Percentiles rank a stretch among this genome's conserved stretches.
These are phyloP conservation scores for Brachionus angularis DNA, from an alignment of 1,140 invertebrate species.

Conservation along the genomic window DNA sequence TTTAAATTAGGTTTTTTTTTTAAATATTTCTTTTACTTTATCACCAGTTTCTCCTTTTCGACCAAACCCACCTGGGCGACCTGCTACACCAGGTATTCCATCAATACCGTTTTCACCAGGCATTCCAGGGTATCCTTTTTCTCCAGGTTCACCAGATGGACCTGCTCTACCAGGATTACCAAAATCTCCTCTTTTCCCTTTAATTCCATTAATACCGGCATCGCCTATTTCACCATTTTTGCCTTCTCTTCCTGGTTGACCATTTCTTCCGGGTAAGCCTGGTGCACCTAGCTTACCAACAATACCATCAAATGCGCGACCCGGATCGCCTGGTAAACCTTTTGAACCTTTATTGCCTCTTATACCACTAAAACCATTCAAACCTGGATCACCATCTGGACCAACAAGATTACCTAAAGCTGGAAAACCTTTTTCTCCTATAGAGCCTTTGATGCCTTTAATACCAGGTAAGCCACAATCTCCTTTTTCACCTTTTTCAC, in stretches of 20 bases:
- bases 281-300: not conserved
- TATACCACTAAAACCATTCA: not conserved
- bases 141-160: not conserved
- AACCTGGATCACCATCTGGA: not conserved
- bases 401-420: conserved; percentile 7
- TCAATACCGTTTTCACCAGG: not conserved
- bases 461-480: conserved; percentile 60
- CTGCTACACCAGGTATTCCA: conserved; percentile 9
- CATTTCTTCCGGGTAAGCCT: conserved; percentile 11
- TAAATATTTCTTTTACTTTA: conserved; percentile 14
- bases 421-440: conserved; percentile 44
- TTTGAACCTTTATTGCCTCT: conserved; percentile 37
- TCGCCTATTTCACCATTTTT: not conserved
- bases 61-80: not conserved
- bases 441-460: conserved; percentile 54
- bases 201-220: not conserved
- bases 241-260: not conserved
- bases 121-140: conserved; percentile 10
- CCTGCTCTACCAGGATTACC: conserved; percentile 9
- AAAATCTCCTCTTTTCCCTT: not conserved
- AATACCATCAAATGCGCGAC: not conserved
- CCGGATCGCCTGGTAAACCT: conserved; percentile 34
- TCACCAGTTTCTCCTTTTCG: not conserved
- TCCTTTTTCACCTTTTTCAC: conserved; percentile 30
- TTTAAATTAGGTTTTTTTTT: too few relatives aligned